A percentile compares a stretch with the other conserved stretches of the same genome.
These are phyloP conservation scores for Lontra canadensis DNA, from an alignment of 2,113 vertebrate genomes.

Conservation along the genomic window DNA sequence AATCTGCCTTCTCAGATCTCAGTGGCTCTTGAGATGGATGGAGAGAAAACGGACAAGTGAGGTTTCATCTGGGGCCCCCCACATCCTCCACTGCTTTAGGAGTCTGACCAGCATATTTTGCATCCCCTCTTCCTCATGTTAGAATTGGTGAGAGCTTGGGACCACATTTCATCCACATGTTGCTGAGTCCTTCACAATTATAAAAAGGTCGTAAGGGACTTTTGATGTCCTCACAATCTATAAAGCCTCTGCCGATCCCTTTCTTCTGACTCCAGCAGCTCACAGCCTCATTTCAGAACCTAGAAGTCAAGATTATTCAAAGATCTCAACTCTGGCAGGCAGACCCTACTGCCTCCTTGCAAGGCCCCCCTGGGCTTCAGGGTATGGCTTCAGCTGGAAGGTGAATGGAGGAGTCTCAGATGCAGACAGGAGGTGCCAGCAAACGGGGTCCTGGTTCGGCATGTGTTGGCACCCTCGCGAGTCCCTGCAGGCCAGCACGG, in stretches of 20 bases:
- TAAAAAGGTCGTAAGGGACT: conserved; percentile 25
- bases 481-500: background rate
- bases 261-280: conserved; percentile 20
- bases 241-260: conserved; percentile 43
- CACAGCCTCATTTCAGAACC: conserved; percentile 39
- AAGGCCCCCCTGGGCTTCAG: background rate
- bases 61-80: background rate
- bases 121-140: conserved; percentile 18
- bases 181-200: conserved; percentile 37
- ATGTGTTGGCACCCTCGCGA: background rate
- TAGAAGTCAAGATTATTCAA: conserved; percentile 35
- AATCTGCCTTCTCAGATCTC: background rate
- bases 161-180: conserved; percentile 55
- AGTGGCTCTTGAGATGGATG: background rate
- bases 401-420: background rate
- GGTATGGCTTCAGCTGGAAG: background rate
- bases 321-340: background rate
- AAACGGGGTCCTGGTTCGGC: background rate
- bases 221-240: conserved; percentile 38
- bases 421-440: background rate
- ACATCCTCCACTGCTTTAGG: background rate
- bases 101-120: conserved; percentile 35
- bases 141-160: background rate
- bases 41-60: background rate
- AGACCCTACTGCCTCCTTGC: background rate